Evolutionary conservation across 2,797 vertebrate genomes (phyloP), one percentile per base, ranked within the genome.

Genomic region (Lindbergichthys nudifrons): DNA sequence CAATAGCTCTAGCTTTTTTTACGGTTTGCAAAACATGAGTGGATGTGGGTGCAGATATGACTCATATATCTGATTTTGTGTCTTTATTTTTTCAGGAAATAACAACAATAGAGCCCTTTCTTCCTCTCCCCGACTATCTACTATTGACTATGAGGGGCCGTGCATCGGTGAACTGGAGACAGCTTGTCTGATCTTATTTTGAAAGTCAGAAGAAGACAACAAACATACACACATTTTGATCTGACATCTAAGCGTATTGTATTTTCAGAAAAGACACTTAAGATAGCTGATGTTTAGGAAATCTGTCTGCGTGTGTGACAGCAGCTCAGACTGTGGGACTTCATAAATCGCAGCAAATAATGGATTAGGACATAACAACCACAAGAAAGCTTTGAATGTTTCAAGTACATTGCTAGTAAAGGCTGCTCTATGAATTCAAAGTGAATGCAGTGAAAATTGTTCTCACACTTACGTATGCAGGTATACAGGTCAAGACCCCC

Each of bases 241-340:
- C 19, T 26, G 60, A 69, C 41, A 61, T 30, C 69, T 61, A 23
- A 64, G 43, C n/a, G 41, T 56, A 32, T 19, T 50, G 52, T 67
- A 12, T 60, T 71, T 72, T 47, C 39, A 41, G 52, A 53, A 4
- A 36, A 58, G 57, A 53, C 12, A 57, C n/a, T 23, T 15, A 26
- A 73, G 52, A 65, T 56, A 66, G 65, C 23, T 80, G 53, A 75
- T 48, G 75, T 82, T 77, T 61, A 51, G 10, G 70, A 62, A 75
- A 43, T 77, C 59, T 50, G 8, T 66, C 19, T 52, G 41, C 39
- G 9, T 63, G 26, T 26, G 26, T 5, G 26, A 26, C 26, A 5
- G 26, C 26, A 26, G 26, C 26, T 26, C 26, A 26, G 26, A 26
- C 26, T 26, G 26, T 26, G 26, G 26, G 26, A 26, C 26, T 26